Evolutionary conservation across 2,113 vertebrate species (phyloP).

Genomic region (Burhinus oedicnemus): DNA sequence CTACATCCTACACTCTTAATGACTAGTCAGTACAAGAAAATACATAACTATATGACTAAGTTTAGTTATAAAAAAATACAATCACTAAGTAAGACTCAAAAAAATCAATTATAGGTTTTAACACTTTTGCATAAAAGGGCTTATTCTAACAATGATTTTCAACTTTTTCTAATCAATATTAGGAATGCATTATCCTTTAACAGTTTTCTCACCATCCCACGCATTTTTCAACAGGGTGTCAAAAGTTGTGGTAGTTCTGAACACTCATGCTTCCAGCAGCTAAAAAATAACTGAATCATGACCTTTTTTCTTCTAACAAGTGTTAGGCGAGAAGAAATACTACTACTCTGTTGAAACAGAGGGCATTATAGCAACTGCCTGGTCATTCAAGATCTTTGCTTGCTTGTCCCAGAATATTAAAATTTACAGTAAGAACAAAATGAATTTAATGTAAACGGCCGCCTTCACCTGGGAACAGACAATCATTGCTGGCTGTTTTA

Average conservation of each 20-base stretch:
- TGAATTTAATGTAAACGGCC: background rate
- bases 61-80: background rate
- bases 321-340: background rate
- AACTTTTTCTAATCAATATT: background rate
- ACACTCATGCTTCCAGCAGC: background rate
- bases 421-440: background rate
- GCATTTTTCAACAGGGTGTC: background rate
- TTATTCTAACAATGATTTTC: background rate
- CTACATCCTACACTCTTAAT: background rate
- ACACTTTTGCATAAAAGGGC: background rate
- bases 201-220: background rate
- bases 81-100: background rate
- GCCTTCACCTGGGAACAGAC: slow-evolving; percentile 7
- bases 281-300: background rate
- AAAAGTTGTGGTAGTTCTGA: background rate
- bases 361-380: background rate
- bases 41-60: background rate
- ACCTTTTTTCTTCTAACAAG: background rate
- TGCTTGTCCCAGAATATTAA: background rate
- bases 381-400: background rate
- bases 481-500: slow-evolving; percentile 45
- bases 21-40: background rate
- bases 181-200: background rate
- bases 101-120: background rate
- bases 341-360: background rate